A percentile compares a stretch with the other conserved stretches of the same genome.
Conservation (phyloP, 2,113 vertebrate species). For the Chionodraco myersi region DNA sequence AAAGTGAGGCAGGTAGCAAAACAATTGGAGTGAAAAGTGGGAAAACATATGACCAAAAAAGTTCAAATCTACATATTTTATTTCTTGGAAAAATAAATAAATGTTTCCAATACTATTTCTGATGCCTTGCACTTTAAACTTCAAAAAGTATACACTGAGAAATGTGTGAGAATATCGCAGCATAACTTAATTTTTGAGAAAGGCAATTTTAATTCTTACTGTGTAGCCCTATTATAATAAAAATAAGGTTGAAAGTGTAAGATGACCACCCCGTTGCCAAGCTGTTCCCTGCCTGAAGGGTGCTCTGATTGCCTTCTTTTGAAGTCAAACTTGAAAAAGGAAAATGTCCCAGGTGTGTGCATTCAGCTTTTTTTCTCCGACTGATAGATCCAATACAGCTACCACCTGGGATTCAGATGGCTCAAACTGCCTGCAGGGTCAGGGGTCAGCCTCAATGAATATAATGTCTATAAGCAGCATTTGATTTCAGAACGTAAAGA, state of each 20-base stretch:
- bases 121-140: not conserved
- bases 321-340: not conserved
- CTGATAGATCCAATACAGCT: conserved; percentile 27
- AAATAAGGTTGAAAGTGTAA: conserved; percentile 7
- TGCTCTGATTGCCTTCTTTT: conserved; percentile 25
- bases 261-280: not conserved
- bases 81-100: not conserved
- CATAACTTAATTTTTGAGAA: not conserved
- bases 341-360: conserved; percentile 27
- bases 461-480: not conserved
- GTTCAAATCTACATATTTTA: too few species aligned
- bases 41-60: not conserved
- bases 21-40: too few species aligned
- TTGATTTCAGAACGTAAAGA: not conserved
- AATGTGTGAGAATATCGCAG: not conserved
- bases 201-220: not conserved
- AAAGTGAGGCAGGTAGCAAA: not conserved
- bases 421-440: conserved; percentile 43
- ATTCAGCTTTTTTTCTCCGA: conserved; percentile 12
- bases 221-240: not conserved
- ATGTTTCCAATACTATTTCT: not conserved
- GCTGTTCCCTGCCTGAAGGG: conserved; percentile 19
- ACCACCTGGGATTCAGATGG: conserved; percentile 45
- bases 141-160: not conserved
- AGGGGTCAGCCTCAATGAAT: conserved; percentile 33